Conservation (phyloP, 2,888 invertebrate genomes). For the Xylophagus ater region DNA sequence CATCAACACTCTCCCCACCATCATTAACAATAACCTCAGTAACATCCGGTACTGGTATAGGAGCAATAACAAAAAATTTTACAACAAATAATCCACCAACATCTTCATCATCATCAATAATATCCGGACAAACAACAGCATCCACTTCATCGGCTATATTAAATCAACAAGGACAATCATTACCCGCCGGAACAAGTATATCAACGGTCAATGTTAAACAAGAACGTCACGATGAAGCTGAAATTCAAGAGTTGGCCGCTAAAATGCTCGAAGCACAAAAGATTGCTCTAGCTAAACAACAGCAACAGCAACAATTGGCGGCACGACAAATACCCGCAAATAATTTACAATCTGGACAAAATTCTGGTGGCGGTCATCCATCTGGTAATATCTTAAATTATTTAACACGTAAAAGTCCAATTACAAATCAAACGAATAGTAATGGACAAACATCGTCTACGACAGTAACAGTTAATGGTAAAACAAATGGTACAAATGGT, state of each 20-base stretch:
- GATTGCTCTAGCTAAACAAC: slow-evolving; percentile 44
- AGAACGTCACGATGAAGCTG: slow-evolving; percentile 60
- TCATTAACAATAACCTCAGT: slow-evolving; percentile 14
- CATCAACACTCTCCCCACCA: slow-evolving; percentile 7
- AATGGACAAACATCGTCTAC: slow-evolving; percentile 25
- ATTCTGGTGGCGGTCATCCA: slow-evolving; percentile 19
- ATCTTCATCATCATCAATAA: background rate
- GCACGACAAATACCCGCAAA: slow-evolving; percentile 14
- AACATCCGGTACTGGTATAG: slow-evolving; percentile 1
- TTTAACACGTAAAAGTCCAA: slow-evolving; percentile 42
- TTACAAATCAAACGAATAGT: slow-evolving; percentile 18
- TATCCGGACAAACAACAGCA: no score
- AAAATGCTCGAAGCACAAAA: slow-evolving; percentile 78
- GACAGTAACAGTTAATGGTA: slow-evolving; percentile 7
- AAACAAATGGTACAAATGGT: slow-evolving; percentile 38
- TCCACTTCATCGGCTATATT: background rate
- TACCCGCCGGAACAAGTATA: slow-evolving; percentile 8
- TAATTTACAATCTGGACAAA: slow-evolving; percentile 6
- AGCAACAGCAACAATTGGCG: slow-evolving; percentile 26
- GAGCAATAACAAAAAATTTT: slow-evolving; percentile 8
- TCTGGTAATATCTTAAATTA: slow-evolving; percentile 54
- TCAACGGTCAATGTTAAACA: slow-evolving; percentile 29
- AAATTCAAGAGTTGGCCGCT: slow-evolving; percentile 75
- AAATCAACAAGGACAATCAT: slow-evolving; percentile 1
- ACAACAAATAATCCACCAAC: background rate